Conservation (phyloP, 2,888 invertebrate genomes). For the Idaea straminata region DNA sequence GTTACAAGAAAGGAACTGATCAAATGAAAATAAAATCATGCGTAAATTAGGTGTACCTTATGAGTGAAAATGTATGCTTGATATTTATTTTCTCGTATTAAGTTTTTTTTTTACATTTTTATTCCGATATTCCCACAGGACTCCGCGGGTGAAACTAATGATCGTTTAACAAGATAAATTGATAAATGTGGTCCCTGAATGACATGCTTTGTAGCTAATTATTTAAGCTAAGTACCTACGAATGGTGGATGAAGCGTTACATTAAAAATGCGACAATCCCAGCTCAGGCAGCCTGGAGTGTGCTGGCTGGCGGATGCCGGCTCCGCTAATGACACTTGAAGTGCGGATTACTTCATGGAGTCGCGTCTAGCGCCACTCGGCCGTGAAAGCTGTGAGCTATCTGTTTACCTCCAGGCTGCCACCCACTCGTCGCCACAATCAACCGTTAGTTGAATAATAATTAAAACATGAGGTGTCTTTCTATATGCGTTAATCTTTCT, state of each 20-base stretch:
- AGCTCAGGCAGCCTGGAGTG: background rate
- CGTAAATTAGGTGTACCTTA: no score
- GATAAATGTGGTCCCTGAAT: no score
- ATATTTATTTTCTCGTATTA: no score
- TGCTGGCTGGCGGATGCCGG: constrained; percentile 32
- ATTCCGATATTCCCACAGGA: no score
- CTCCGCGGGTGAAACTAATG: no score
- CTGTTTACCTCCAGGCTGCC: constrained; percentile 56
- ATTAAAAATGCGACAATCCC: constrained; percentile 49
- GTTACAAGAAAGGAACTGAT: no score
- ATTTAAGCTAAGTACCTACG: constrained; percentile 14
- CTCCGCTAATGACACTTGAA: constrained; percentile 60
- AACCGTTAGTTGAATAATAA: constrained; percentile 49
- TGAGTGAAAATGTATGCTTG: no score
- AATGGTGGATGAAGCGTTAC: constrained; percentile 36
- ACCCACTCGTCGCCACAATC: constrained; percentile 50
- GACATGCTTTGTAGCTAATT: background rate
- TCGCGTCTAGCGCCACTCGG: constrained; percentile 62
- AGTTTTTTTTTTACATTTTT: no score
- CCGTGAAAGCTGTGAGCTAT: constrained; percentile 63
- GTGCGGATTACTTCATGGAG: constrained; percentile 70
- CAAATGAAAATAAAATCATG: no score
- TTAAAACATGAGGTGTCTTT: constrained; percentile 27
- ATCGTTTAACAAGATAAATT: no score
- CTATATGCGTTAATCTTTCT: no score